These are phyloP conservation scores for Halocynthia aurantium DNA, from an alignment of 23 tunicate species.

Conservation along the genomic window DNA sequence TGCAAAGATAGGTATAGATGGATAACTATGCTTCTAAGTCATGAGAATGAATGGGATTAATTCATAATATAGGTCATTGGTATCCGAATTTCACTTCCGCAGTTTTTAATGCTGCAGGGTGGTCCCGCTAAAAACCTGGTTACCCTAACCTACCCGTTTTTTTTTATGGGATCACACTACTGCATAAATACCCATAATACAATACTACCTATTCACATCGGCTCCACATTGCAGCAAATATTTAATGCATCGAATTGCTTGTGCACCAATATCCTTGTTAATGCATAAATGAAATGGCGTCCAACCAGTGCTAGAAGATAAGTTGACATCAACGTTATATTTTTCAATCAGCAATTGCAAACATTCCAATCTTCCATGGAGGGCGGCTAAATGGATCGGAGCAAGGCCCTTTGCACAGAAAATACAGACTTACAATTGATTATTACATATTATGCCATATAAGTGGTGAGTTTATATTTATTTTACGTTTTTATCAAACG, in stretches of 20 bases:
- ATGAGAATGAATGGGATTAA: too few species aligned
- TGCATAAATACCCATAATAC: neutral
- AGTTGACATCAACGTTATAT: constrained; percentile 58
- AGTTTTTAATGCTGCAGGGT: too few species aligned
- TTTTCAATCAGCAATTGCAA: constrained; percentile 53
- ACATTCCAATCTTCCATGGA: constrained; percentile 71
- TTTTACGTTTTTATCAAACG: constrained; percentile 32
- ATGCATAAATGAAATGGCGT: constrained; percentile 48
- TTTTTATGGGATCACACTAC: too few species aligned
- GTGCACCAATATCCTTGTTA: constrained; percentile 39
- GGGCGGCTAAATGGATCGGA: constrained; percentile 75
- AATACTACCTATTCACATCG: constrained; percentile 27
- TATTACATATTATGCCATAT: neutral
- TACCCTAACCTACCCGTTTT: too few species aligned
- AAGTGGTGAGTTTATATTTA: too few species aligned
- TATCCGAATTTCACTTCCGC: too few species aligned
- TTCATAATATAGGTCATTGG: too few species aligned
- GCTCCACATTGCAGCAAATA: constrained; percentile 56
- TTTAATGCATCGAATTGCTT: constrained; percentile 46
- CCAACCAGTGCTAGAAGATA: constrained; percentile 52
- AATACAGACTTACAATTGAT: neutral
- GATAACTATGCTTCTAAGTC: too few species aligned
- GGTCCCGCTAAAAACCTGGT: too few species aligned
- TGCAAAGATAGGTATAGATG: too few species aligned
- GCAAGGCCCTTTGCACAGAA: constrained; percentile 32